Base-by-base conservation (phyloP, 2,797 vertebrate species). In the Percopsis omiscomaycus region DNA sequence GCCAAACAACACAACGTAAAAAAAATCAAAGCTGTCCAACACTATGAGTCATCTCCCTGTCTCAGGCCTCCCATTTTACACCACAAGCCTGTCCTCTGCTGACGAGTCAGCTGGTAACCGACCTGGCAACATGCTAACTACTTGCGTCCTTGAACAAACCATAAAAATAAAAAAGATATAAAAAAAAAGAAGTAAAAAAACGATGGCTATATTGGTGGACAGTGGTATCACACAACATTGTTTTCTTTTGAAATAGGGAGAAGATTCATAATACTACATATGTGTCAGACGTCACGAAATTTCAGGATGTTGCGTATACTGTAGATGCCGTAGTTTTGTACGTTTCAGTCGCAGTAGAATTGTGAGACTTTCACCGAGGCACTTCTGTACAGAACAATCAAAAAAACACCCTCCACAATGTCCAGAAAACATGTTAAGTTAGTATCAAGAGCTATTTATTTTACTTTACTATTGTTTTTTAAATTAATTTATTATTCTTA, bases 311-410 rank as follows among this genome's bases (percentile, higher is more conserved):
- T 88, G 88, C 85, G 85, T 91, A 88, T 96, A 95, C 94, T 95
- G 95, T 99, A 98, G 96, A 98, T 93, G 95, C 94, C 91, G 95
- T 98, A 98, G 97, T 98, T 98, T 93, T 88, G 96, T 99, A 96
- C 92, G 95, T 98, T 95, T 95, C 95, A 95, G 95, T 98, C 94
- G 92, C 94, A 92, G 95, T 98, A 98, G 96, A 95, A 94, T 94
- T 92, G 94, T 95, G 94, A 95, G 95, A 95, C 93, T 94, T 95
- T 95, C 95, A 95, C 95, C 95, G 93, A 92, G 94, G 95, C 95
- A 96, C 96, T 95, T 96, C 95, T 98, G 96, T 97, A 95, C 95
- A 96, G 95, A 95, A 92, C 76, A 84, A 89, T 87, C 77, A 77
- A 78, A 83, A 83, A 74, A 83, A 84, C 85, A 80, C 79, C 72